A percentile compares a stretch with the other conserved stretches of the same genome.
Conservation (phyloP, 2,113 vertebrate species). For the Falcunculus frontatus region DNA sequence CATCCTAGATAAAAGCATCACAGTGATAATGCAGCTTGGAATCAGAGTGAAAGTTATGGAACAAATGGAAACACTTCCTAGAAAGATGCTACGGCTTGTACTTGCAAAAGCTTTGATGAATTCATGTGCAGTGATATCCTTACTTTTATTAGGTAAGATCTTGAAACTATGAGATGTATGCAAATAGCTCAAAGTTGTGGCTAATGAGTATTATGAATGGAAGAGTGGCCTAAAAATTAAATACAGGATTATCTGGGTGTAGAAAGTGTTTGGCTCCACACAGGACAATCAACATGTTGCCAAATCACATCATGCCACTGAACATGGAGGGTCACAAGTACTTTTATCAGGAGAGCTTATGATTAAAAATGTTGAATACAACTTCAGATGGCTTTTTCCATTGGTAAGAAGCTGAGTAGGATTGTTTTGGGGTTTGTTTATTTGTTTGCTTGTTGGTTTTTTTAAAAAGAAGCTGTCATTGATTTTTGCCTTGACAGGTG, state of each 20-base stretch:
- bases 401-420: neutral
- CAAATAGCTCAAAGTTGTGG: neutral
- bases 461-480: neutral
- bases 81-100: slow-evolving; percentile 8
- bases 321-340: neutral
- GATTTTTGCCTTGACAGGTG: neutral
- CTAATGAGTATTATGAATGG: neutral
- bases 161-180: neutral
- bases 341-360: neutral
- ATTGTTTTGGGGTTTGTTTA: neutral
- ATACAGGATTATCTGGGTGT: neutral
- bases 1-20: slow-evolving; percentile 5
- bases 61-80: slow-evolving; percentile 28
- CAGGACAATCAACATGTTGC: accelerated
- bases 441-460: neutral
- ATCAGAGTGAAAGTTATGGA: neutral
- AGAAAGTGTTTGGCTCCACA: neutral
- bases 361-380: neutral
- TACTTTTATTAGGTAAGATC: neutral
- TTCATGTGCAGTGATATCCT: neutral
- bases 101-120: neutral
- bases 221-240: neutral
- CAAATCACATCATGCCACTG: neutral
- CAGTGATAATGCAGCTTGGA: slow-evolving; percentile 16
- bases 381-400: neutral